These are phyloP conservation scores for Channa argus DNA, from an alignment of 2,113 vertebrate genomes.

Conservation along the genomic window DNA sequence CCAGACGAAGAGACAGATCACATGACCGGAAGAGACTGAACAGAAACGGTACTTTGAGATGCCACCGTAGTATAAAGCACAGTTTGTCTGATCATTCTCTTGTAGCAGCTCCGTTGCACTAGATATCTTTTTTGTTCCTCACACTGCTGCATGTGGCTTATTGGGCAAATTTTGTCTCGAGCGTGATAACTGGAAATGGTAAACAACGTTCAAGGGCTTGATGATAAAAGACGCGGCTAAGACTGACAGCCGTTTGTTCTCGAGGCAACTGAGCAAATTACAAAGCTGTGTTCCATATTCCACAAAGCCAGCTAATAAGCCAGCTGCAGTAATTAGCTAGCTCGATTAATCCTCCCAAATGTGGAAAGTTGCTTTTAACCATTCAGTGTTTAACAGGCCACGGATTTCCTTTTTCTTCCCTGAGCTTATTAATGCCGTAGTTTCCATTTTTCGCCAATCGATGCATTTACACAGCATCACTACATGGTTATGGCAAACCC, in stretches of 20 bases:
- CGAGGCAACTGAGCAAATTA: constrained; percentile 53
- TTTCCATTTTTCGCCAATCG: constrained; percentile 7
- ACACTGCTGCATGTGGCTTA: background rate
- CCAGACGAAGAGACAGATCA: constrained; percentile 7
- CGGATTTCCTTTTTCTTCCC: constrained; percentile 4
- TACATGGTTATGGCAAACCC: background rate
- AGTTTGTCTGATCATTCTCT: constrained; percentile 16
- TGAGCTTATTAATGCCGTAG: background rate
- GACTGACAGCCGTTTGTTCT: constrained; percentile 28
- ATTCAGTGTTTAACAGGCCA: constrained; percentile 11
- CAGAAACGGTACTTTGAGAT: constrained; percentile 3
- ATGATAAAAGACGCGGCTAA: constrained; percentile 1
- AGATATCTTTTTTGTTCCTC: background rate
- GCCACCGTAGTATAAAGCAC: background rate
- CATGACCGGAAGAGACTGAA: constrained; percentile 20
- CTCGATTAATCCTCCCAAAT: constrained; percentile 39
- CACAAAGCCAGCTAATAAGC: constrained; percentile 51
- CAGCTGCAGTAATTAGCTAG: constrained; percentile 49
- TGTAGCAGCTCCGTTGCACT: background rate
- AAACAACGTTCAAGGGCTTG: constrained; percentile 27
- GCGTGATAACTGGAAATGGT: constrained; percentile 24
- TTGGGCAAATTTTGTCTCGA: background rate
- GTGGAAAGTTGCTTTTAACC: constrained; percentile 23
- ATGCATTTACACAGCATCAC: background rate
- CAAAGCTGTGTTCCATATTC: constrained; percentile 19